Evolutionary conservation across 2,888 invertebrate species (phyloP), one percentile per base, ranked within the genome.

Genomic region (Aphodius sticticus): DNA sequence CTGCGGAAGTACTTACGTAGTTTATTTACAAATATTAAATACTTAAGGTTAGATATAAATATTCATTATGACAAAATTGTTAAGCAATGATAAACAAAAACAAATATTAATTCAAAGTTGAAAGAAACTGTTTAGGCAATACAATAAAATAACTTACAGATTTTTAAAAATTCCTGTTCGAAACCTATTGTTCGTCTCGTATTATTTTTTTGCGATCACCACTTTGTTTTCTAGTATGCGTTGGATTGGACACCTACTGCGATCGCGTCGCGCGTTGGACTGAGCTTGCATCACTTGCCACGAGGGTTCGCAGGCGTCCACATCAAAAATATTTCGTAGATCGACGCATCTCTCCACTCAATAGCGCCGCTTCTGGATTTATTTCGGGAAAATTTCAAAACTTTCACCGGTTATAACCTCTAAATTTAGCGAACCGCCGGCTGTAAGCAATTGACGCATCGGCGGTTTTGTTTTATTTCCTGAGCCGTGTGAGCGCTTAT

Each of bases 201-300:
- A 7, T 38, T 38, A 6, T 53, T 7, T 7, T 53, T 53, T 53
- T 53, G 53, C 12, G 6, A 53, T 53, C 7, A 5, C 53, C 53
- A 53, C 53, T 26, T 26, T 53, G 53, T 53, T 53, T 53, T 53
- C 53, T 53, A 53, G 7, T 53, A 12, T 7, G 53, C 53, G 53
- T 53, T 12, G 53, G 53, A 53, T 53, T 2, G 6, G 12, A 53
- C 53, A 53, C 53, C 53, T 53, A 53, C 53, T 12, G 12, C 53
- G 53, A 53, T 53, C 53, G 53, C 53, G 53, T 53, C 53, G 53
- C 53, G 53, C 53, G 53, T 53, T 53, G 53, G 53, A 53, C 53
- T 53, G 53, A 53, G 53, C 53, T 53, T 53, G 53, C 53, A 53
- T 53, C 53, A 53, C 53, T 53, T 53, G 53, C 53, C 53, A 53